Evolutionary conservation across 1,140 invertebrate genomes (phyloP).

Genomic region (Papilio helenus): DNA sequence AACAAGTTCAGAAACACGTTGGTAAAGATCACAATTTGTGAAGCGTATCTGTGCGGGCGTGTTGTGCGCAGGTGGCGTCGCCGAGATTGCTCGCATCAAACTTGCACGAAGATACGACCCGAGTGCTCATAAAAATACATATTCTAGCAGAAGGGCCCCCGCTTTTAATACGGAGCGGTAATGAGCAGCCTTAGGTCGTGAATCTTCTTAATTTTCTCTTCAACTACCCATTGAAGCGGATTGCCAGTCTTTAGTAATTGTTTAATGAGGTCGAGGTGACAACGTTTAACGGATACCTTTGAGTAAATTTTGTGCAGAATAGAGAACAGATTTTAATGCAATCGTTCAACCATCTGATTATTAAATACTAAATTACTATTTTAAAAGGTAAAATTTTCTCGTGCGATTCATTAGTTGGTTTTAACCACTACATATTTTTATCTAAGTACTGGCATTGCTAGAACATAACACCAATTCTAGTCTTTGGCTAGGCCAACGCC

Average conservation of each 20-base stretch:
- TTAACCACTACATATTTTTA: too few species aligned
- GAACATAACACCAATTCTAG: too few species aligned
- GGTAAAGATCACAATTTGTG: slow-evolving; percentile 17
- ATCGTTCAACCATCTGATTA: background rate
- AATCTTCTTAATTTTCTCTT: slow-evolving; percentile 74
- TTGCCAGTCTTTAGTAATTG: slow-evolving; percentile 59
- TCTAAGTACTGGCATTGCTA: too few species aligned
- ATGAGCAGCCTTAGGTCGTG: slow-evolving; percentile 71
- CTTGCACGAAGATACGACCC: slow-evolving; percentile 66
- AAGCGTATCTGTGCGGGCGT: background rate
- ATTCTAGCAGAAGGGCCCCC: slow-evolving; percentile 72
- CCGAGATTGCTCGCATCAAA: slow-evolving; percentile 77
- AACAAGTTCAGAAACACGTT: background rate
- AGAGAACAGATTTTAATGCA: background rate
- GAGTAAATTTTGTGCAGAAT: slow-evolving; percentile 8
- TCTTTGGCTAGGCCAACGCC: too few species aligned
- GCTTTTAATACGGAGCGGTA: slow-evolving; percentile 76
- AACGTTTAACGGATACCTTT: slow-evolving; percentile 33
- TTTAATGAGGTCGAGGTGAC: slow-evolving; percentile 57
- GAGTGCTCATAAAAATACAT: slow-evolving; percentile 79
- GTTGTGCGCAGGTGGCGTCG: slow-evolving; percentile 48
- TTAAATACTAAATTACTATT: background rate
- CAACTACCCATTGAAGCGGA: slow-evolving; percentile 68
- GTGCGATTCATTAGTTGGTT: too few species aligned
- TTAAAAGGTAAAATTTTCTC: too few species aligned